These are phyloP conservation scores for Ashinkailepas kermadecensis DNA, from an alignment of 2,888 invertebrate species.

Conservation along the genomic window DNA sequence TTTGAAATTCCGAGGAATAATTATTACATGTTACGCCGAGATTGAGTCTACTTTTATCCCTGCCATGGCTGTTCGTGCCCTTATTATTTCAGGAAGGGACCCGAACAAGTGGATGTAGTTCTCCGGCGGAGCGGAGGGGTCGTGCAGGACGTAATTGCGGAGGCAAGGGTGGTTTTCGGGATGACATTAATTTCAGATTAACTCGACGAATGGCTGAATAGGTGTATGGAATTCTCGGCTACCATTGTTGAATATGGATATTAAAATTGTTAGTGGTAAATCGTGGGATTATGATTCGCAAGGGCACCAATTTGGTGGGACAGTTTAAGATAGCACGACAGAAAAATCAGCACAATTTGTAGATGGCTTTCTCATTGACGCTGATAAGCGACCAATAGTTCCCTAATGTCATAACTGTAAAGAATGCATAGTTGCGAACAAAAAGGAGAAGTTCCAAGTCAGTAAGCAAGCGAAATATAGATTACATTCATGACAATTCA, in stretches of 20 bases:
- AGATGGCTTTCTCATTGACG: too few relatives aligned
- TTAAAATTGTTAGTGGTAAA: not conserved
- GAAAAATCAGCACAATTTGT: too few relatives aligned
- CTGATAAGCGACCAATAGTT: too few relatives aligned
- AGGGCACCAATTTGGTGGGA: too few relatives aligned
- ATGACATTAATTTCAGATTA: not conserved
- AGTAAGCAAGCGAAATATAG: too few relatives aligned
- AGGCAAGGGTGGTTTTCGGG: not conserved
- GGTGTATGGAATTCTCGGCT: not conserved
- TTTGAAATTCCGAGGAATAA: not conserved
- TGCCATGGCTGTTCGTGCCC: not conserved
- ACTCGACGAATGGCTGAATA: not conserved
- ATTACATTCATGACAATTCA: too few relatives aligned
- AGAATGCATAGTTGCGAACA: too few relatives aligned
- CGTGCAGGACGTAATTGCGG: not conserved
- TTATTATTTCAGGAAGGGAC: conserved; percentile 5
- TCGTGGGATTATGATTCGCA: too few relatives aligned
- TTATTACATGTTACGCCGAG: not conserved
- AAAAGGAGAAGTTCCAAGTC: too few relatives aligned
- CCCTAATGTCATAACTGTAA: too few relatives aligned
- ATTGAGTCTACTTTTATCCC: not conserved
- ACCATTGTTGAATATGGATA: not conserved
- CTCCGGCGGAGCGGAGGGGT: not conserved
- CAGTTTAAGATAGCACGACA: too few relatives aligned
- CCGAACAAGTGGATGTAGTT: not conserved